Base-by-base conservation (phyloP, 2,888 invertebrate genomes). In the Epinotia nisella region DNA sequence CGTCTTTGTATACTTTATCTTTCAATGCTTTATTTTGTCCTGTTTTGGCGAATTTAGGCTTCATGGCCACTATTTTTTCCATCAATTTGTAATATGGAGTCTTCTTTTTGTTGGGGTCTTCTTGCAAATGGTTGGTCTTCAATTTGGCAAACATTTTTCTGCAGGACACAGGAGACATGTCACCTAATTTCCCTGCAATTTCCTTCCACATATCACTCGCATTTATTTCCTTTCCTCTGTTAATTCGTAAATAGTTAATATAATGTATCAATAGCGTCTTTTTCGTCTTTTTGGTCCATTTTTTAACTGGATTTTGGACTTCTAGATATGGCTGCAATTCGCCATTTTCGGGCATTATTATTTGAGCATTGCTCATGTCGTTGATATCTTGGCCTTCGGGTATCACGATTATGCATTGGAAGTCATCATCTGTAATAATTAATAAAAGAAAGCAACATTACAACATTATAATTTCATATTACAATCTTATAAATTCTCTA, bases 381-480 rank as follows among this genome's bases (percentile, higher is more conserved):
- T 80, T 79, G 75, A 83, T 71, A 2, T 91, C 90, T 78, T 89
- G 83, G 0, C 86, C 89, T 77, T 93, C 93, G n/a, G 91, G 90
- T 70, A 93, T 81, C 0, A 93, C 91, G 17, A 93, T 92, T 21
- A 93, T 91, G 78, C 92, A 93, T 78, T 92, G 86, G 65, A 85
- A 92, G 72, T 93, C 93, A 0, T 93, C 93, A 76, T 93, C 93
- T 93, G 91, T 39, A 87, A 82, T 70, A 19, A 58, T 53, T 77
- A 75, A 76, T 17, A 56, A 19, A 71, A 60, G 21, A 35, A 19
- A 59, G 59, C 13, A 11, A 51, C 35, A 29, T 53, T 56, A 9
- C 7, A 35, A 35, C 35, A 7, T 35, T 9, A 7, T 11, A 66
- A 3, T 49, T 55, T 55, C 53, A 53, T 45, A 35, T 41, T n/a